Conservation (phyloP, 2,113 vertebrate genomes). For the Meriones unguiculatus region DNA sequence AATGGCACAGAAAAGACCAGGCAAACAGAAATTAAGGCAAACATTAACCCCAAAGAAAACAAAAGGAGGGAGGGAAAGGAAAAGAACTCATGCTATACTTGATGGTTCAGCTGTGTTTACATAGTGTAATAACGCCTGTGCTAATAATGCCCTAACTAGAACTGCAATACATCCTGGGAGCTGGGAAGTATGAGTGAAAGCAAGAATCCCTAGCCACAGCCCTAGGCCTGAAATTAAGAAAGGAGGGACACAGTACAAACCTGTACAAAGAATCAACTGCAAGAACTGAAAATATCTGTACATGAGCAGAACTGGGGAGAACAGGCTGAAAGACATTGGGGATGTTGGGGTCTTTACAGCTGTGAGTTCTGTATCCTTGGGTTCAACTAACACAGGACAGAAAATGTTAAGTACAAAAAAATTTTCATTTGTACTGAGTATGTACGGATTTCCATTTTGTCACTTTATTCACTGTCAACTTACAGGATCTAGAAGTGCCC, state of each 20-base stretch:
- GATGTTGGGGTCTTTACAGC: background rate
- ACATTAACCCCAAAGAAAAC: background rate
- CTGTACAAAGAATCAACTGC: background rate
- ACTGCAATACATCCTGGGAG: accelerated
- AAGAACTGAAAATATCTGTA: background rate
- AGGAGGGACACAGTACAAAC: background rate
- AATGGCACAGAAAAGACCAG: background rate
- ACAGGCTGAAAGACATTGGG: accelerated
- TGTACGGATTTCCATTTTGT: background rate
- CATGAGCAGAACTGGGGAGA: background rate
- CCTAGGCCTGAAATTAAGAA: background rate
- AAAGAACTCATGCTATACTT: accelerated
- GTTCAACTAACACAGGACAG: background rate
- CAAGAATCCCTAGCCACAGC: background rate
- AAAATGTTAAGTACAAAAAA: background rate
- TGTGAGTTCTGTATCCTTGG: background rate
- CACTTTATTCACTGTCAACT: background rate
- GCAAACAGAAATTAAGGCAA: background rate
- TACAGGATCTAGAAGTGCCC: background rate
- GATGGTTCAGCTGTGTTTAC: background rate
- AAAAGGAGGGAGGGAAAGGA: background rate
- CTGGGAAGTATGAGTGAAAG: accelerated
- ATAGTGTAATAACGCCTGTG: accelerated
- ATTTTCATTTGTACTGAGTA: background rate
- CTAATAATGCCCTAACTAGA: background rate